These are phyloP conservation scores for Himalopsyche japonica DNA, from an alignment of 2,888 invertebrate genomes.

Conservation along the genomic window DNA sequence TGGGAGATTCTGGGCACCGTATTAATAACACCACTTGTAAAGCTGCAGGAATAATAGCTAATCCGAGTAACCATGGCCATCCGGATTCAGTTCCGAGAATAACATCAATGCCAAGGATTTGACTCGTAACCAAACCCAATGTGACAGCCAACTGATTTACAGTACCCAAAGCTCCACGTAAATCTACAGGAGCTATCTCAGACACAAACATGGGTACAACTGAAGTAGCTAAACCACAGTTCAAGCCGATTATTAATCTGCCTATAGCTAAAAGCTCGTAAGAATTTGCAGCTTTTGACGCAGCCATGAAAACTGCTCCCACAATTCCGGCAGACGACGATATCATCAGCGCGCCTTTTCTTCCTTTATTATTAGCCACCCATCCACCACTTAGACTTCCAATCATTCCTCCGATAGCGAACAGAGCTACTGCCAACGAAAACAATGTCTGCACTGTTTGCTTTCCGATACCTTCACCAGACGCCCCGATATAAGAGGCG, in stretches of 20 bases:
- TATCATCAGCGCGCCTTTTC: constrained; percentile 67
- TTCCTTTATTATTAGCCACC: constrained; percentile 70
- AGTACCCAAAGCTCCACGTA: constrained; percentile 58
- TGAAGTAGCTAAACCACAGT: constrained; percentile 67
- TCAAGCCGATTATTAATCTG: constrained; percentile 73
- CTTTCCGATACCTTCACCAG: constrained; percentile 44
- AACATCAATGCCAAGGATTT: constrained; percentile 56
- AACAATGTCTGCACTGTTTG: constrained; percentile 58
- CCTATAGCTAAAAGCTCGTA: constrained; percentile 74
- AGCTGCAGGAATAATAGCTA: constrained; percentile 53
- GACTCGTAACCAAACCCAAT: constrained; percentile 53
- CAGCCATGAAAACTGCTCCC: constrained; percentile 69
- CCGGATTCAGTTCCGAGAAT: constrained; percentile 55
- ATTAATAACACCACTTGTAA: constrained; percentile 53
- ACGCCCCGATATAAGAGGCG: constrained; percentile 55
- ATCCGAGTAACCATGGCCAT: constrained; percentile 57
- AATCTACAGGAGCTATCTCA: constrained; percentile 53
- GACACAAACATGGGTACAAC: constrained; percentile 60
- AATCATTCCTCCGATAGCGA: constrained; percentile 78
- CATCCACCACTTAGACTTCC: constrained; percentile 77
- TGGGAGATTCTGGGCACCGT: constrained; percentile 56
- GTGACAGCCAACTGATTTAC: constrained; percentile 59
- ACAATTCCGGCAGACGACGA: constrained; percentile 68
- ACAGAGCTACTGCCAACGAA: constrained; percentile 72
- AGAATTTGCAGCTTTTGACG: constrained; percentile 64